These are phyloP conservation scores for Tiphia femorata DNA, from an alignment of 2,888 invertebrate species.

Conservation along the genomic window DNA sequence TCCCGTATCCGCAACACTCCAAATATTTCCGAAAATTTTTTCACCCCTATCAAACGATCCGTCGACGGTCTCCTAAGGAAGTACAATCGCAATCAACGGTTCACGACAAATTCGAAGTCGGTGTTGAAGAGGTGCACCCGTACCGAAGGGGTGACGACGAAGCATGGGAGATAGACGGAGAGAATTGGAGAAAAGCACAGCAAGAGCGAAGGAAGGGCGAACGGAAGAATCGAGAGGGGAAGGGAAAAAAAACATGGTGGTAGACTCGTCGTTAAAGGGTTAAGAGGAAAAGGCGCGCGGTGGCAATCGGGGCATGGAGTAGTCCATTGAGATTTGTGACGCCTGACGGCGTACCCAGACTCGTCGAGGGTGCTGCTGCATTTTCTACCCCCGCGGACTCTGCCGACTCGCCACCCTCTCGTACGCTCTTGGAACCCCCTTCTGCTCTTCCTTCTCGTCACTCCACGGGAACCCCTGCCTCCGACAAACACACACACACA, in stretches of 20 bases:
- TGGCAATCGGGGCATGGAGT: constrained; percentile 39
- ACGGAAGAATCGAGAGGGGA: too few species aligned
- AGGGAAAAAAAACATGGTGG: constrained; percentile 30
- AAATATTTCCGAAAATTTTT: background rate
- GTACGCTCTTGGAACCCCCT: background rate
- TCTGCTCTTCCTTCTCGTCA: background rate
- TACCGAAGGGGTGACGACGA: too few species aligned
- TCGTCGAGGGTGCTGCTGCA: constrained; percentile 24
- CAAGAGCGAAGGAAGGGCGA: background rate
- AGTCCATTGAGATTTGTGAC: constrained; percentile 49
- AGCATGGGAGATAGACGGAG: background rate
- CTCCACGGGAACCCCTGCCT: too few species aligned
- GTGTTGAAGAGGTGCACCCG: too few species aligned
- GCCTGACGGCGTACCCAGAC: constrained; percentile 41
- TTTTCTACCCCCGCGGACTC: constrained; percentile 24
- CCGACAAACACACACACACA: too few species aligned
- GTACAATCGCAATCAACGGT: constrained; percentile 39
- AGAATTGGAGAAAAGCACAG: background rate
- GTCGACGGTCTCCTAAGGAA: constrained; percentile 32
- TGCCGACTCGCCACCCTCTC: too few species aligned
- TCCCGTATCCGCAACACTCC: too few species aligned
- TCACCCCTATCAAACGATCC: background rate
- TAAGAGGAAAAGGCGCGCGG: constrained; percentile 43
- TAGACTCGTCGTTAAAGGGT: constrained; percentile 25
- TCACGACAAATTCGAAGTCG: too few species aligned